These are phyloP conservation scores for Manis javanica DNA, from an alignment of 2,797 vertebrate genomes.

Conservation along the genomic window DNA sequence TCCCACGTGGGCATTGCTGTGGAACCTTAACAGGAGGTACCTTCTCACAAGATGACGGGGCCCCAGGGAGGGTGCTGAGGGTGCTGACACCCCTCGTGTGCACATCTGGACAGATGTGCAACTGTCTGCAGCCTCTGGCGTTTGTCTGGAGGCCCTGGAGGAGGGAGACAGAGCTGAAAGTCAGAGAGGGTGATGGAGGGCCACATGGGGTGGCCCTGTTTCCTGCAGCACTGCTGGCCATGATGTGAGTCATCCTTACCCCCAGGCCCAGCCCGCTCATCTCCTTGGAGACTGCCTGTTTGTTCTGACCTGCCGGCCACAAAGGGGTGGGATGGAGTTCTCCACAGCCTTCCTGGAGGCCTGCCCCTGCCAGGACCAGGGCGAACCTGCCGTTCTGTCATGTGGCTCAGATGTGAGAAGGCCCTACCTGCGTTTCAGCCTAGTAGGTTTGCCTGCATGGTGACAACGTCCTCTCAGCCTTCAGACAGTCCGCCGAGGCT, in stretches of 20 bases:
- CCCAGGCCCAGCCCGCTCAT: too few relatives aligned
- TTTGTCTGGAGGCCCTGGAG: neutral
- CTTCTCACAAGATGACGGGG: neutral
- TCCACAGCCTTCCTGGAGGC: neutral
- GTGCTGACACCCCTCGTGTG: neutral
- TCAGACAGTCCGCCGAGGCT: neutral
- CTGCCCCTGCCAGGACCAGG: neutral
- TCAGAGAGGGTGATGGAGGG: neutral
- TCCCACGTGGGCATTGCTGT: neutral
- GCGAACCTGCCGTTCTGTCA: neutral
- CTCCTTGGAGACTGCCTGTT: neutral
- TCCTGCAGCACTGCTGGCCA: neutral
- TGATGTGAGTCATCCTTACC: neutral
- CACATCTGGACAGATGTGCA: neutral
- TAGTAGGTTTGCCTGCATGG: neutral
- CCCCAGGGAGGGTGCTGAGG: neutral
- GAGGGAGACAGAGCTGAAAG: neutral
- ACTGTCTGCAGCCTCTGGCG: neutral
- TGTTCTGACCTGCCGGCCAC: neutral
- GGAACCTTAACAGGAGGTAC: neutral
- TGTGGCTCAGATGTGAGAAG: neutral
- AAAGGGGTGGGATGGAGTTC: neutral
- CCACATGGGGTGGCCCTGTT: neutral
- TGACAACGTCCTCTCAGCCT: neutral
- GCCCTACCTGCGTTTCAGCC: neutral